Evolutionary conservation across 2,113 vertebrate genomes (phyloP).

Genomic region (Taxidea taxus): DNA sequence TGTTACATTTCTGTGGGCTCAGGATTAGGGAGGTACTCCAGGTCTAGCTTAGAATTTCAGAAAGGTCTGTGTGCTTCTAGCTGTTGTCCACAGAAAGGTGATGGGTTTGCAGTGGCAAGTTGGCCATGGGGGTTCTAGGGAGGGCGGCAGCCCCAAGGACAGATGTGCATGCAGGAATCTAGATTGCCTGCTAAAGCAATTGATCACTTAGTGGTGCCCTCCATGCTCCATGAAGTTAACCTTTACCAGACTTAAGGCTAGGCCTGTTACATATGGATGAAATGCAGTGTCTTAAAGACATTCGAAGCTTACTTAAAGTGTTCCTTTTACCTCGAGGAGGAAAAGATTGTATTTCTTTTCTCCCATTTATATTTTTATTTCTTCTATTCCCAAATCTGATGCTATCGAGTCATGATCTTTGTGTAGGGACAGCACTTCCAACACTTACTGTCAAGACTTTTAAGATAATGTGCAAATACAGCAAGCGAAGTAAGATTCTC

Average conservation of each 20-base stretch:
- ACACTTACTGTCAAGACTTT: neutral
- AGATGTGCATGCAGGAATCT: neutral
- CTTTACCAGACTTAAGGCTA: slow-evolving; percentile 55
- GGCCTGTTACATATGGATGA: slow-evolving; percentile 52
- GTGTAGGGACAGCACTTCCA: neutral
- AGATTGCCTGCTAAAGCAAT: slow-evolving; percentile 6
- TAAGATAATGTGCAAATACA: neutral
- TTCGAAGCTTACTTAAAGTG: neutral
- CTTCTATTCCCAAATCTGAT: neutral
- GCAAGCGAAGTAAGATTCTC: neutral
- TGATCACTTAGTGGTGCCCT: slow-evolving; percentile 53
- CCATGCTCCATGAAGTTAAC: slow-evolving; percentile 60
- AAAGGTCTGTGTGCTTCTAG: neutral
- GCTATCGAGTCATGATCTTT: neutral
- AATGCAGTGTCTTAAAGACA: slow-evolving; percentile 46
- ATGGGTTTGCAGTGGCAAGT: neutral
- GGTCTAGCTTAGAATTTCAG: neutral
- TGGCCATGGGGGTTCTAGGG: neutral
- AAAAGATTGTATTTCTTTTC: neutral
- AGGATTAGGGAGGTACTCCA: neutral
- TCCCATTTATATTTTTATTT: neutral
- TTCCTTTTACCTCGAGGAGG: slow-evolving; percentile 12
- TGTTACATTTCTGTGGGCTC: neutral
- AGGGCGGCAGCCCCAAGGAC: neutral
- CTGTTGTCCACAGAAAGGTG: neutral